These are phyloP conservation scores for Brachionus rotundiformis DNA, from an alignment of 1,140 invertebrate genomes.

Conservation along the genomic window DNA sequence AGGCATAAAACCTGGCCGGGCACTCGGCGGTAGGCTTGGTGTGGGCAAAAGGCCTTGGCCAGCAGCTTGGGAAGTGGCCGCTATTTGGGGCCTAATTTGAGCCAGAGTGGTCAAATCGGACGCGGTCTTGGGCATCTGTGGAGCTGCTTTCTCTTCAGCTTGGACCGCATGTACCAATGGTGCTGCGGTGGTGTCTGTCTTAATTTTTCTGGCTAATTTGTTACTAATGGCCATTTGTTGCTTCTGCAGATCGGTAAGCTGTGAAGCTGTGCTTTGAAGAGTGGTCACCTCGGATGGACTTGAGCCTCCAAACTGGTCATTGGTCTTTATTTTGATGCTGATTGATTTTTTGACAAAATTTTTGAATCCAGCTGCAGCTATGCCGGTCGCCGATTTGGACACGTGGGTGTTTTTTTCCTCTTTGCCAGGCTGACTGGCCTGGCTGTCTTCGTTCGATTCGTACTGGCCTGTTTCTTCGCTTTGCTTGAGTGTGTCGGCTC, in stretches of 20 bases:
- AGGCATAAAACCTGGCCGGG: background rate
- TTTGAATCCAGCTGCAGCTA: constrained; percentile 48
- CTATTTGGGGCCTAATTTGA: background rate
- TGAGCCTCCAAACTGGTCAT: background rate
- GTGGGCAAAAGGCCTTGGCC: constrained; percentile 10
- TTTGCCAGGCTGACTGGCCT: background rate
- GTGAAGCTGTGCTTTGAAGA: background rate
- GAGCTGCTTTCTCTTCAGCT: background rate
- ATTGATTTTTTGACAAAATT: constrained; percentile 52
- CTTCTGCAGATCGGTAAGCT: constrained; percentile 25
- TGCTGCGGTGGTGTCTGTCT: background rate
- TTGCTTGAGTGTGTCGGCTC: background rate
- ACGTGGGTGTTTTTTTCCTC: background rate
- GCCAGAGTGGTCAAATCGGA: background rate
- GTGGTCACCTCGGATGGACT: background rate
- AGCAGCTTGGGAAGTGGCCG: background rate
- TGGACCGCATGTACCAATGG: background rate
- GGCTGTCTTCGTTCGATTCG: constrained; percentile 11
- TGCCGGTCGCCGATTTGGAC: background rate
- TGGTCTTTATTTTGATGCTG: constrained; percentile 46
- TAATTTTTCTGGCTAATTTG: constrained; percentile 25
- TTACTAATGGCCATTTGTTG: constrained; percentile 33
- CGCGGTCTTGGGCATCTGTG: background rate
- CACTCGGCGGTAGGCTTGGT: background rate
- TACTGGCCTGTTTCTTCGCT: background rate